Evolutionary conservation across 2,888 invertebrate species (phyloP), one percentile per base, ranked within the genome.

Genomic region (Andrena dorsata): DNA sequence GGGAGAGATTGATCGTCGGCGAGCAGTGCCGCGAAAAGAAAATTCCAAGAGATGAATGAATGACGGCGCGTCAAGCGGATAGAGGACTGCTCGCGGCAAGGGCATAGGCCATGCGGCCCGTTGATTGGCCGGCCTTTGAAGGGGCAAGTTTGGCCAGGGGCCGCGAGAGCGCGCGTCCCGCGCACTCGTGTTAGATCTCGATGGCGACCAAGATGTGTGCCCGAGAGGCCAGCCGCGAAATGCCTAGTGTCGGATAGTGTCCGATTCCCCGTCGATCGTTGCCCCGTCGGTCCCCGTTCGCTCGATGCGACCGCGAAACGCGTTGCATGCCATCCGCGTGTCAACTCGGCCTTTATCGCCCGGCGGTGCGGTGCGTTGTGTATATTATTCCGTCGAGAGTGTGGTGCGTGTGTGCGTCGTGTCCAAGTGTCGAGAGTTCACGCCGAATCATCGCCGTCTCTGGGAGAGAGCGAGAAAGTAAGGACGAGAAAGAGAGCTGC

Each of bases 61-160:
- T 66, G 76, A 76, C 72, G 76, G 76, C 53, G 47, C 70, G 74
- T 76, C 85, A 69, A 70, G 60, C 69, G 75, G 76, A 75, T 76
- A 71, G 76, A 82, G 82, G 71, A 81, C 78, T 85, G 84, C 78
- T 75, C 64, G 84, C 77, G 85, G 84, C 82, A 84, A 84, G 82
- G 85, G 86, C 90, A 90, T 76, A 88, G 90, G 90, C 89, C 90
- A 83, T 81, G 79, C 83, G 87, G 82, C 84, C 83, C 84, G 89
- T 87, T 89, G 88, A 90, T 90, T 90, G 91, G 90, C 90, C 90
- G 86, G 68, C 79, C 88, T 90, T 90, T 89, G 88, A 90, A 89
- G 83, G 72, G 77, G 64, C 78, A 65, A 60, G 81, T 88, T 83
- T 63, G 49, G 30, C 13, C 35, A 53, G 61, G 35, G 60, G 30